Conservation (phyloP, 2,888 invertebrate species). For the Pristionchus exspectatus region DNA sequence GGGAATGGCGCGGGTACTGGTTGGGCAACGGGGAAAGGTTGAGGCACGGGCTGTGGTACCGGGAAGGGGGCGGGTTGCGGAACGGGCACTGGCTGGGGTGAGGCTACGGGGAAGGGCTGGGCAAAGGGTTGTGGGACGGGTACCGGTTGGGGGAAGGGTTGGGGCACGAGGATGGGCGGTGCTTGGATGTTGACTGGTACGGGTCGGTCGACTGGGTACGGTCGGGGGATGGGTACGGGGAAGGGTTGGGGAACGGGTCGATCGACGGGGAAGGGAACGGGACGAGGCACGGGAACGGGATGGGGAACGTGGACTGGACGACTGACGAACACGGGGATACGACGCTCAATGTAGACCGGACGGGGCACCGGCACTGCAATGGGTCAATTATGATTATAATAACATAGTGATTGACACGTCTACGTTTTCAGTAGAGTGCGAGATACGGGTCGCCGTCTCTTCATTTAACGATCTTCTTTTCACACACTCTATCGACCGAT, state of each 20-base stretch:
- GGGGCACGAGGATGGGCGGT: constrained; percentile 38
- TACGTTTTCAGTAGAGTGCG: too few species aligned
- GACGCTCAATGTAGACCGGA: constrained; percentile 51
- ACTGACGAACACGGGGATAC: constrained; percentile 44
- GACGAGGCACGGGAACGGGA: constrained; percentile 20
- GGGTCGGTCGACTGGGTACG: constrained; percentile 36
- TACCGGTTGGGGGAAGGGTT: constrained; percentile 33
- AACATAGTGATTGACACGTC: too few species aligned
- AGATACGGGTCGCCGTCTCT: too few species aligned
- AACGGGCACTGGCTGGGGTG: constrained; percentile 22
- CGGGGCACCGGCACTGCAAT: constrained; percentile 30
- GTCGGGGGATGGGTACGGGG: constrained; percentile 43
- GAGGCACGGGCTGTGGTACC: constrained; percentile 27
- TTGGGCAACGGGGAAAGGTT: not conserved
- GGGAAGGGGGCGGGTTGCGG: constrained; percentile 37
- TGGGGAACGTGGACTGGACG: constrained; percentile 40
- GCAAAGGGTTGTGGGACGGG: constrained; percentile 43
- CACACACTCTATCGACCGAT: too few species aligned
- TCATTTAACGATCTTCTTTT: too few species aligned
- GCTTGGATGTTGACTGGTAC: constrained; percentile 38
- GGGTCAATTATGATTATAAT: not conserved
- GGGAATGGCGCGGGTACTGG: not conserved
- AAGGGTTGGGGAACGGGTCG: constrained; percentile 48
- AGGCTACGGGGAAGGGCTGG: constrained; percentile 9
- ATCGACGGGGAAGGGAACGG: constrained; percentile 16